Evolutionary conservation across 2,797 vertebrate species (phyloP).

Genomic region (Uromys caudimaculatus): DNA sequence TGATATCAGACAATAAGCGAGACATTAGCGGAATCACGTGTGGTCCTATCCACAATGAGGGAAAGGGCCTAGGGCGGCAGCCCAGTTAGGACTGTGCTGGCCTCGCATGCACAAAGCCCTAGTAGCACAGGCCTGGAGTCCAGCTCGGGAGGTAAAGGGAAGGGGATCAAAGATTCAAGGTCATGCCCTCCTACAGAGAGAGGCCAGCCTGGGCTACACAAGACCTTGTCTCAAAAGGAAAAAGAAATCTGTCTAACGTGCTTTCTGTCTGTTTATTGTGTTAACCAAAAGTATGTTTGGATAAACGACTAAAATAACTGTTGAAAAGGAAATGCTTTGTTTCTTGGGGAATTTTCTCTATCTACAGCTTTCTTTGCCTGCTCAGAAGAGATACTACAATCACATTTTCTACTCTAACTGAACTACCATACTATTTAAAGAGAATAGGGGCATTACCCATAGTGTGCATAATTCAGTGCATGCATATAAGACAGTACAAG

Average conservation of each 20-base stretch:
- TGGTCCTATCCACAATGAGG: not conserved
- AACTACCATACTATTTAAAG: not conserved
- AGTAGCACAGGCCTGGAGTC: not conserved
- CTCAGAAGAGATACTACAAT: not conserved
- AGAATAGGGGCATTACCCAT: not conserved
- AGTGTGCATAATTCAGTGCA: not conserved
- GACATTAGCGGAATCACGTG: not conserved
- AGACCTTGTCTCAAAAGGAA: not conserved
- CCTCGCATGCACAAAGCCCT: not conserved
- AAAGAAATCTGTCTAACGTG: not conserved
- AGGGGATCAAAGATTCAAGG: not conserved
- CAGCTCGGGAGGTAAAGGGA: not conserved
- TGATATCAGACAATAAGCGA: not conserved
- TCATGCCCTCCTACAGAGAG: not conserved
- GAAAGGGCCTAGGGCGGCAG: not conserved
- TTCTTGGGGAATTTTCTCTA: not conserved
- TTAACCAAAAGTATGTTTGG: conserved; percentile 51
- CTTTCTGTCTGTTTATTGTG: not conserved
- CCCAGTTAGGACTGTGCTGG: not conserved
- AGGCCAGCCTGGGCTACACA: not conserved
- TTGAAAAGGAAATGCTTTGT: conserved; percentile 6
- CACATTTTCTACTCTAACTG: not conserved
- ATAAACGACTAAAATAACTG: not conserved
- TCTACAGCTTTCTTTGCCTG: not conserved
- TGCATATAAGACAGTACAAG: not conserved